Base-by-base conservation (phyloP, 2,888 invertebrate genomes). In the Agrochola lota region DNA sequence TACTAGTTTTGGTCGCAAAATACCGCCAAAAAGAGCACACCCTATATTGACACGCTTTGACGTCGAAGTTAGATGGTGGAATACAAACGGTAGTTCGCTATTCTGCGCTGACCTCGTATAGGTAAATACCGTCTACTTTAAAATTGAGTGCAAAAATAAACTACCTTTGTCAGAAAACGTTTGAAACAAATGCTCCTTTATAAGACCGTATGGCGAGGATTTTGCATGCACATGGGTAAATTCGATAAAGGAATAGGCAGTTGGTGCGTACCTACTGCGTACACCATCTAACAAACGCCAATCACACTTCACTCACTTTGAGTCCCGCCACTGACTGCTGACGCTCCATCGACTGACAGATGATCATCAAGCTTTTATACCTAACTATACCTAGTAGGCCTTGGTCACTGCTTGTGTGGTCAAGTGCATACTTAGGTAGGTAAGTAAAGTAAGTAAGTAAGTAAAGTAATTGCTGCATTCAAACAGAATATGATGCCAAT, bases 31-130 rank as follows among this genome's bases (percentile, higher is more conserved):
- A 87, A 84, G 77, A 82, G 59, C 77, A 77, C 63, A 46, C 15
- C 64, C 78, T 76, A 68, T 82, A 86, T 83, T 85, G 86, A 86
- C 80, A 81, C 83, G 81, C 87, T 87, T 87, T 86, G 86, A 87
- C 74, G 77, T 64, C 67, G 66, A 82, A 82, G 80, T 84, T 82
- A 72, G 78, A 73, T 73, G 40, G 80, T 71, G 67, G 83, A 79
- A 85, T 84, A 86, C 86, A 86, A 86, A 81, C 79, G 73, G 74
- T 71, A 66, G 72, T 77, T 70, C 62, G 40, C 49, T 80, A 69
- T 83, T 79, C 77, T 77, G 69, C 60, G 69, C 46, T 75, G 71
- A 63, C 70, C 73, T 71, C 69, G 66, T 77, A 69, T 69, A 73
- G 74, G 49, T 68, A 73, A 83, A 77, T 73, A 71, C 57, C n/a